Conservation (phyloP, 2,888 invertebrate genomes). For the Ennomos quercinarius region DNA sequence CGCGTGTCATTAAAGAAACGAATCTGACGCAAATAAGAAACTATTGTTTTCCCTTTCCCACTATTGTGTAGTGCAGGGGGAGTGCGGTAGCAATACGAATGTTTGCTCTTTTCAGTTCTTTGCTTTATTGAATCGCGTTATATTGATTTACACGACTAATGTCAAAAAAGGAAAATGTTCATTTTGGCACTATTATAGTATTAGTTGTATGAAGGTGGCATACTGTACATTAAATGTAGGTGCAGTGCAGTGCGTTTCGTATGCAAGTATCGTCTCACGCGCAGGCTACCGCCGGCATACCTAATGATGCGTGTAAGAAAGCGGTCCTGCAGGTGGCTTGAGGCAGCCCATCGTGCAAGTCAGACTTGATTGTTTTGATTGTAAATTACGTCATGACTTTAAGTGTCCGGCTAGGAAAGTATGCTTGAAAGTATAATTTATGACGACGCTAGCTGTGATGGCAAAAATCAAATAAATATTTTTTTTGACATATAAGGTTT, state of each 20-base stretch:
- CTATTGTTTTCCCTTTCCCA: no score
- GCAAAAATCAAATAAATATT: no score
- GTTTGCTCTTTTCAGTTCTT: no score
- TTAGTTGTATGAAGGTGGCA: neutral
- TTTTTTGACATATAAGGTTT: no score
- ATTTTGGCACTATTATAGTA: no score
- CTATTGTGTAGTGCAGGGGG: no score
- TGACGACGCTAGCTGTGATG: slow-evolving; percentile 1
- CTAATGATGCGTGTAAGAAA: slow-evolving; percentile 48
- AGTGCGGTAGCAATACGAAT: no score
- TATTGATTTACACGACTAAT: no score
- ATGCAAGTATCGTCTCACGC: slow-evolving; percentile 33
- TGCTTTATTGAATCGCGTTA: no score
- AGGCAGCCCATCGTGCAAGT: slow-evolving; percentile 27
- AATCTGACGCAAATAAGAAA: no score
- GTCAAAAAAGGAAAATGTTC: no score
- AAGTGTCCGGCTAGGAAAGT: slow-evolving; percentile 21
- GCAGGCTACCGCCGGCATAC: slow-evolving; percentile 13
- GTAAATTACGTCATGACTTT: slow-evolving; percentile 41
- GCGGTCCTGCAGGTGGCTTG: slow-evolving; percentile 48
- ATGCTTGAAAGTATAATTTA: slow-evolving; percentile 9
- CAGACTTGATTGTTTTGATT: slow-evolving; percentile 49
- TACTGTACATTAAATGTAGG: slow-evolving; percentile 9
- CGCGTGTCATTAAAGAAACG: no score
- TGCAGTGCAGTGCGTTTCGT: slow-evolving; percentile 9